Conservation (phyloP, 2,113 vertebrate genomes). For the Dolichotis patagonum region DNA sequence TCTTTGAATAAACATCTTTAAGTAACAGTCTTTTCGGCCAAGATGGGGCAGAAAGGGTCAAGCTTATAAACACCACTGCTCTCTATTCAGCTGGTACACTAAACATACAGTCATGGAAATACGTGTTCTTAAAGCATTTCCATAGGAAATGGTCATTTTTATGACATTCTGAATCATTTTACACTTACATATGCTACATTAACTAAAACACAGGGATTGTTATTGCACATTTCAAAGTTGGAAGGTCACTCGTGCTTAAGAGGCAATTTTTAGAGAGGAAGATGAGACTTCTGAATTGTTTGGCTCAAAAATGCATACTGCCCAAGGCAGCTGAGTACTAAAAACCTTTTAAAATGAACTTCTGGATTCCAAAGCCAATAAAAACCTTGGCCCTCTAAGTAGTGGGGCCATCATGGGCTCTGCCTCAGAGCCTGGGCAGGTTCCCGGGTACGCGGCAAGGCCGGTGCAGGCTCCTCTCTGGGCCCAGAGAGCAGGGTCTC, state of each 20-base stretch:
- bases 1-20: constrained; percentile 83
- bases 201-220: constrained; percentile 87
- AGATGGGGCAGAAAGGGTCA: constrained; percentile 3
- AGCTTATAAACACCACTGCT: constrained; percentile 67
- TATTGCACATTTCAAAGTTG: constrained; percentile 88
- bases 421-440: constrained; percentile 77
- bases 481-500: constrained; percentile 84
- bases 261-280: constrained; percentile 77
- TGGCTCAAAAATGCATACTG: constrained; percentile 85
- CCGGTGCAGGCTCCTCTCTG: constrained; percentile 69
- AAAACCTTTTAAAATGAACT: constrained; percentile 71
- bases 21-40: constrained; percentile 83
- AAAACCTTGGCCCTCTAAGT: constrained; percentile 56
- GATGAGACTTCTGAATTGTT: constrained; percentile 78
- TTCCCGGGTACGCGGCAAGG: constrained; percentile 73
- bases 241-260: constrained; percentile 64
- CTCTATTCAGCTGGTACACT: constrained; percentile 77
- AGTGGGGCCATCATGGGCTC: constrained; percentile 70
- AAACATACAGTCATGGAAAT: constrained; percentile 82
- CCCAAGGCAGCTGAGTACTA: constrained; percentile 78
- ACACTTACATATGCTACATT: constrained; percentile 86
- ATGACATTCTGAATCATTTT: constrained; percentile 88
- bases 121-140: constrained; percentile 92
- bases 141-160: constrained; percentile 95
- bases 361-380: constrained; percentile 68